These are phyloP conservation scores for Phrynosoma platyrhinos DNA, from an alignment of 2,113 vertebrate species.

Conservation along the genomic window DNA sequence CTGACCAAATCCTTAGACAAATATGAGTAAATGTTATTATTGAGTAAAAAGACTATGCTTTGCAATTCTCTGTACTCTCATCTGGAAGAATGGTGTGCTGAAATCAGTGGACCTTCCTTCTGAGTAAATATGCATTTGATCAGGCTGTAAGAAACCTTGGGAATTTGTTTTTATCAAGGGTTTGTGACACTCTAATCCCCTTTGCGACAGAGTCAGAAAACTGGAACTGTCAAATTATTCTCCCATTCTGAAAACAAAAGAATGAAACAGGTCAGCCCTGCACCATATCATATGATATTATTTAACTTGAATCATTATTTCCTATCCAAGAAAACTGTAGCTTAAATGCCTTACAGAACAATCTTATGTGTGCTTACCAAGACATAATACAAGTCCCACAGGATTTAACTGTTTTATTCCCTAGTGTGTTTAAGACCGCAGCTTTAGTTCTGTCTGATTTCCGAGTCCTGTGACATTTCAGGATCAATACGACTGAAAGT, in stretches of 20 bases:
- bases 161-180: neutral
- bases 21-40: neutral
- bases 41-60: neutral
- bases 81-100: neutral
- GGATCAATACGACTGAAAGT: neutral
- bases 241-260: constrained; percentile 54
- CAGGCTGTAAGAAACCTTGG: neutral
- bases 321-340: neutral
- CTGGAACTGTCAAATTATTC: constrained; percentile 23
- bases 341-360: neutral
- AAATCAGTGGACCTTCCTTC: neutral
- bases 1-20: neutral
- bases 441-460: neutral
- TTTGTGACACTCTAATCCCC: constrained; percentile 25
- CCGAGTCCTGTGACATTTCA: neutral
- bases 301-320: neutral
- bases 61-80: neutral
- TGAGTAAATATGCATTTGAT: neutral
- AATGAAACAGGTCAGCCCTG: constrained; percentile 7
- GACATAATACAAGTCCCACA: neutral
- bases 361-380: neutral
- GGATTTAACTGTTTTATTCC: neutral
- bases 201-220: constrained; percentile 44
- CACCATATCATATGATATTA: neutral
- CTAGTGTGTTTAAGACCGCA: neutral